Percentiles rank a stretch among this genome's conserved stretches.
Evolutionary conservation across 2,888 invertebrate species (phyloP).

Genomic region (Pelosia muscerda): DNA sequence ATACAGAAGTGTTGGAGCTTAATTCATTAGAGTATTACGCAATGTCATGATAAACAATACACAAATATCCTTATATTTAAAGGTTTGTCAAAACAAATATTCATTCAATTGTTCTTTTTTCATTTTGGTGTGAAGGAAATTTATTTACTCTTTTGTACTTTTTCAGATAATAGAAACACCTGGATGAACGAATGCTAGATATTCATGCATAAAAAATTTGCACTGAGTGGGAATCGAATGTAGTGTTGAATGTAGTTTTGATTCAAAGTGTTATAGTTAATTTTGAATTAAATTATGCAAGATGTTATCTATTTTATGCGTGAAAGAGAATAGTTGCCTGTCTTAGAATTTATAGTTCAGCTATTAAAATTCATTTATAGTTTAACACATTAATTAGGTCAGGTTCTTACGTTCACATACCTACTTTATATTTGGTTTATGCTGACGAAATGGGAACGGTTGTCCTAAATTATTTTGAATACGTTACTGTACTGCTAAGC

Average conservation of each 20-base stretch:
- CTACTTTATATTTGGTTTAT: not conserved
- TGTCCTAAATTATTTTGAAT: not conserved
- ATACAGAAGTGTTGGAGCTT: not conserved
- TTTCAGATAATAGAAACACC: too few relatives aligned
- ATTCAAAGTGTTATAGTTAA: conserved; percentile 20
- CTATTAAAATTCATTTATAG: conserved; percentile 7
- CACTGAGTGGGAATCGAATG: too few relatives aligned
- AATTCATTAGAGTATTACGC: not conserved
- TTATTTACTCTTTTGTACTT: too few relatives aligned
- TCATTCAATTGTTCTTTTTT: too few relatives aligned
- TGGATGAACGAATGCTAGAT: too few relatives aligned
- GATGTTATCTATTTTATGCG: conserved; percentile 28
- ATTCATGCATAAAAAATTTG: too few relatives aligned
- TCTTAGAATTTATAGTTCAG: conserved; percentile 12
- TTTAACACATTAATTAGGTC: conserved; percentile 7
- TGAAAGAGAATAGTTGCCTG: conserved; percentile 22
- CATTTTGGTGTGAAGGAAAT: too few relatives aligned
- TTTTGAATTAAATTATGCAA: conserved; percentile 23
- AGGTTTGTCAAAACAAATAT: too few relatives aligned
- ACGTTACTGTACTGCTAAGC: not conserved
- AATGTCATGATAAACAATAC: not conserved
- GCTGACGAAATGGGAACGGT: not conserved
- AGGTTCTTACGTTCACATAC: not conserved
- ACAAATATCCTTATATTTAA: too few relatives aligned
- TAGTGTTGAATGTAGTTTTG: conserved; percentile 16